Conservation (phyloP, 2,888 invertebrate species). For the Calephelis perditalis region DNA sequence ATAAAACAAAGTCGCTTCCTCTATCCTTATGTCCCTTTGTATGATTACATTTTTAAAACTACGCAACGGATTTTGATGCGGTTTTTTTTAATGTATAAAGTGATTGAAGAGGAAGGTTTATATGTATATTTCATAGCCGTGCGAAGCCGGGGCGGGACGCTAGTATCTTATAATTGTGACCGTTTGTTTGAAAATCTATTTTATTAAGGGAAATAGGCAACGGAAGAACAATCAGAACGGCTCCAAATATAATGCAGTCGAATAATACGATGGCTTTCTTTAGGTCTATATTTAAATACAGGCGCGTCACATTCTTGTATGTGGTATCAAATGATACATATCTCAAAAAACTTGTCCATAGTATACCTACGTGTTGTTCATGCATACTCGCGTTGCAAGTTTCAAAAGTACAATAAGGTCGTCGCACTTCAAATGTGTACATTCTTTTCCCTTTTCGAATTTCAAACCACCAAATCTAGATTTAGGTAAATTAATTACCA, state of each 20-base stretch:
- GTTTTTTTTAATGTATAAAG: too few species aligned
- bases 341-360: conserved; percentile 22
- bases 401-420: conserved; percentile 41
- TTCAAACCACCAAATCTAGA: conserved; percentile 40
- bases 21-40: too few species aligned
- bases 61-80: too few species aligned
- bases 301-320: neutral
- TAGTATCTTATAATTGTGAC: too few species aligned
- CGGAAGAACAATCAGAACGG: neutral
- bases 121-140: too few species aligned
- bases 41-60: too few species aligned
- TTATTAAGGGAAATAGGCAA: neutral
- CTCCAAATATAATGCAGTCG: neutral
- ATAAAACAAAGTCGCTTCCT: too few species aligned
- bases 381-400: conserved; percentile 31
- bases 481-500: neutral
- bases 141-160: too few species aligned
- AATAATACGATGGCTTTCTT: neutral
- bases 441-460: conserved; percentile 50
- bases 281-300: neutral
- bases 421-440: conserved; percentile 45
- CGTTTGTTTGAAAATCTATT: too few species aligned
- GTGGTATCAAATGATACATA: conserved; percentile 2
- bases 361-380: conserved; percentile 19
- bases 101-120: too few species aligned